phyloP scores from a whole-genome alignment of 1,140 invertebrate species.

The Drosophila obscura region DNA sequence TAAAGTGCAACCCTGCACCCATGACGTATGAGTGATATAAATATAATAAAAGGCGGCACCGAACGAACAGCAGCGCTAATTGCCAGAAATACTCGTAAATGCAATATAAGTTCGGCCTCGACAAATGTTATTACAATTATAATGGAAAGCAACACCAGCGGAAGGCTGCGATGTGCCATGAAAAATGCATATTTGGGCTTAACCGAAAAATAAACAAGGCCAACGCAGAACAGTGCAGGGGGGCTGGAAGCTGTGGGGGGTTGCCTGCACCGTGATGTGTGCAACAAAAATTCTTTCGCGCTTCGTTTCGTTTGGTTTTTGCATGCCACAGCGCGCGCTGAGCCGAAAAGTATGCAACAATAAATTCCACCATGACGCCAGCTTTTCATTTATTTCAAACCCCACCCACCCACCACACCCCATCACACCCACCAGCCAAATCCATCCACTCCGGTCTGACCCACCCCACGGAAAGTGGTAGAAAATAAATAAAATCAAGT shows the following conservation, averaged over 20 bases:
- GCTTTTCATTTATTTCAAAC: conserved; percentile 64
- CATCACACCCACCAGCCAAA: neutral
- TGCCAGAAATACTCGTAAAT: conserved; percentile 68
- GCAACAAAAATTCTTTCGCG: conserved; percentile 41
- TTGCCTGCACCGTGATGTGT: conserved; percentile 43
- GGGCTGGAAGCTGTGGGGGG: neutral
- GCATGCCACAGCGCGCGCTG: conserved; percentile 63
- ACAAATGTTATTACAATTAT: conserved; percentile 80
- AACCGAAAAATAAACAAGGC: conserved; percentile 78
- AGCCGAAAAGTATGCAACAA: conserved; percentile 80
- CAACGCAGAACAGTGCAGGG: conserved; percentile 2
- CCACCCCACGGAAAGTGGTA: conserved; percentile 1
- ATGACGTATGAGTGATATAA: conserved; percentile 60
- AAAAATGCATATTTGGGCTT: conserved; percentile 80
- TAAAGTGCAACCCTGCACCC: conserved; percentile 24
- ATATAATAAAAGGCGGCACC: conserved; percentile 26
- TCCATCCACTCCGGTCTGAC: neutral
- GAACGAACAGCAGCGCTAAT: conserved; percentile 57
- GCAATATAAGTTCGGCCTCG: conserved; percentile 68
- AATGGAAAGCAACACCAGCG: conserved; percentile 35
- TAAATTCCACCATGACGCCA: conserved; percentile 62
- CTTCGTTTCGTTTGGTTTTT: conserved; percentile 9
- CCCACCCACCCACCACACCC: neutral
- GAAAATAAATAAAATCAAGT: conserved; percentile 43
- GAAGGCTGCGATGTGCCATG: conserved; percentile 48